Base-by-base conservation (phyloP, 1,140 invertebrate genomes). In the Monochamus saltuarius region DNA sequence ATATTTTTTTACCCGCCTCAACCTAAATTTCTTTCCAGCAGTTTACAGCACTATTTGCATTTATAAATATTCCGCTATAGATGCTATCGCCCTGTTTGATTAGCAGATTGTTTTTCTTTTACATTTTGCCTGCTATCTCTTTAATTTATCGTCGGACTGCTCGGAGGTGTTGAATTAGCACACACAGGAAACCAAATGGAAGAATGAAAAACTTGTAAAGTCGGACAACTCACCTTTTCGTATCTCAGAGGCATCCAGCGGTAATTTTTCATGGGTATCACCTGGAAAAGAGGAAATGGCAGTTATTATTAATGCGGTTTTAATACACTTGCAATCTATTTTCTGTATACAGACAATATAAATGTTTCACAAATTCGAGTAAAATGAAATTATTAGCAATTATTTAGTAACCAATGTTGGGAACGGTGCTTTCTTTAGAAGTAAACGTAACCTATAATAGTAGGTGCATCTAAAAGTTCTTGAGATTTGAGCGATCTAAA, bases 61-160 rank as follows among this genome's bases (percentile, higher is more conserved):
- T 68, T 64, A 66, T 68, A 68, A 68, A 68, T 66, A 68, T 68
- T 65, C 63, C 54, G 22, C 66, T 64, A 68, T 68, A 57, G 66
- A 68, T 68, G 64, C 57, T 67, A 68, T 68, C 66, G 61, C 34
- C 59, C 42, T 69, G 64, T 66, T 66, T 69, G 67, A 69, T 69
- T 69, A 69, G 62, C 67, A 59, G 64, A 69, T 69, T 69, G 64
- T 69, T 69, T 69, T 69, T 50, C 52, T 58, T 65, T 59, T 58
- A 29, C 22, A 63, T 59, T 67, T 66, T 60, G 22, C 56, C 54
- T 50, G 51, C 66, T 68, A 69, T 65, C 63, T 40, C 11, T 35
- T 58, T 56, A 61, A 65, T 65, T 65, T 65, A 65, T 65, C 63
- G 50, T 10, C 11, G 37, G 10, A 37, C 37, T 34, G 54, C 17